A percentile compares a stretch with the other conserved stretches of the same genome.
Evolutionary conservation across 2,797 vertebrate species (phyloP).

Genomic region (Falco peregrinus): DNA sequence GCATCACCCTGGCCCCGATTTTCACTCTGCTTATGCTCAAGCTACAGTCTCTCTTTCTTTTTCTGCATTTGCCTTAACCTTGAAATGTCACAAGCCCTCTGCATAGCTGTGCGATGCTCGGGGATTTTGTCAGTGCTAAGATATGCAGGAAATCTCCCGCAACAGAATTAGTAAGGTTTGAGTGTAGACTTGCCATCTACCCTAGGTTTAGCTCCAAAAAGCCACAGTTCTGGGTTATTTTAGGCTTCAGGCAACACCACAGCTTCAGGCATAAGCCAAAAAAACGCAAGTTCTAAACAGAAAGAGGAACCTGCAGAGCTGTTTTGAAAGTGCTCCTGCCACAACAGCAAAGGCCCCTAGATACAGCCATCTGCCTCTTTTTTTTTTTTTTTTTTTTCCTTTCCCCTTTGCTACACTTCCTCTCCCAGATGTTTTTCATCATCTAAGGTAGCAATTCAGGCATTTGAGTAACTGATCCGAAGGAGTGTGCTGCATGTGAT

Average conservation of each 20-base stretch:
- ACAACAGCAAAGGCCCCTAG: not conserved
- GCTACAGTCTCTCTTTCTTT: not conserved
- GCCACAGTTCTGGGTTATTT: not conserved
- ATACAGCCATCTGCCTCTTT: not conserved
- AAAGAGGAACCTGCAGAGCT: not conserved
- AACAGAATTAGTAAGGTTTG: not conserved
- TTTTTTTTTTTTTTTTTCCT: not conserved
- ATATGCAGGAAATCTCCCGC: not conserved
- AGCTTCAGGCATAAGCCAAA: not conserved
- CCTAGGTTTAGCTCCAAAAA: not conserved
- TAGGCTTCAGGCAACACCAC: not conserved
- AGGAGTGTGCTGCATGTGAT: slow-evolving; percentile 50
- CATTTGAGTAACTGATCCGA: slow-evolving; percentile 32
- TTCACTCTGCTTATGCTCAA: not conserved
- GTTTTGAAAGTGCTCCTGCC: slow-evolving; percentile 10
- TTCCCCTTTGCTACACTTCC: slow-evolving; percentile 1
- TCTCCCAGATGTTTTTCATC: slow-evolving; percentile 60
- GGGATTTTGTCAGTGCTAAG: not conserved
- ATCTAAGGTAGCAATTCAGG: slow-evolving; percentile 52
- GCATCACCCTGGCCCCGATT: not conserved
- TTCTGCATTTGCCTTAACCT: not conserved
- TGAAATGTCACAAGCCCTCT: not conserved
- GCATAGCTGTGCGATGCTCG: not conserved
- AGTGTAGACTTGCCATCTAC: not conserved
- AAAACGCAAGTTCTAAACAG: not conserved